Evolutionary conservation across 2,113 vertebrate genomes (phyloP), one percentile per base, ranked within the genome.

Genomic region (Periophthalmus modestus): DNA sequence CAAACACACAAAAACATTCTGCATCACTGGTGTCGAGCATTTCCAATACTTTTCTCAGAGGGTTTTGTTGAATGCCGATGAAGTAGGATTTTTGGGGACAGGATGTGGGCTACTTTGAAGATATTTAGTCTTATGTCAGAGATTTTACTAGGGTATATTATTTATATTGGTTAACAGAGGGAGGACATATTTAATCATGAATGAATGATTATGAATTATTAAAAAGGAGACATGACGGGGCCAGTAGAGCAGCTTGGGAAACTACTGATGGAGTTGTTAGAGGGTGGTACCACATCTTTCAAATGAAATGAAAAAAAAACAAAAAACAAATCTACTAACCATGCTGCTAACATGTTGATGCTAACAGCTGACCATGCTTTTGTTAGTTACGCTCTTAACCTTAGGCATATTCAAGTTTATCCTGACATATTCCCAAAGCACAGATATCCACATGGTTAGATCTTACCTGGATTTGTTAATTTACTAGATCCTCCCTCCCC

Each of bases 361-460:
- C 71, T 86, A 74, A 67, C 54, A 83, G 77, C 79, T 84, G 78
- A 76, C 67, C 87, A 89, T 91, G 90, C 90, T 79, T 85, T 71
- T 13, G 82, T 88, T 87, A 89, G 84, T 84, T 65, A 80, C 75
- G 68, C 74, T 87, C 75, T 79, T 71, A 79, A 73, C 62, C 15
- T n/a, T 80, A 74, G 81, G 92, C 91, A 92, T 91, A 92, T 84
- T 92, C 86, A 89, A 87, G 92, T 93, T 94, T 94, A 94, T 94
- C 93, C 94, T 93, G 92, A 90, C 77, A 65, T 43, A 39, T n/a
- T 54, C 24, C 47, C 14, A 54, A 5, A 57, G 7, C 62, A 5
- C 11, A 72, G 47, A 68, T 7, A 4, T 19, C 68, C 67, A 65
- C 58, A 82, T 67, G 67, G 66, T 79, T 57, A 28, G 1, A 74